phyloP scores from a whole-genome alignment of 2,113 vertebrate species.

The Trochalopteron elliotii region DNA sequence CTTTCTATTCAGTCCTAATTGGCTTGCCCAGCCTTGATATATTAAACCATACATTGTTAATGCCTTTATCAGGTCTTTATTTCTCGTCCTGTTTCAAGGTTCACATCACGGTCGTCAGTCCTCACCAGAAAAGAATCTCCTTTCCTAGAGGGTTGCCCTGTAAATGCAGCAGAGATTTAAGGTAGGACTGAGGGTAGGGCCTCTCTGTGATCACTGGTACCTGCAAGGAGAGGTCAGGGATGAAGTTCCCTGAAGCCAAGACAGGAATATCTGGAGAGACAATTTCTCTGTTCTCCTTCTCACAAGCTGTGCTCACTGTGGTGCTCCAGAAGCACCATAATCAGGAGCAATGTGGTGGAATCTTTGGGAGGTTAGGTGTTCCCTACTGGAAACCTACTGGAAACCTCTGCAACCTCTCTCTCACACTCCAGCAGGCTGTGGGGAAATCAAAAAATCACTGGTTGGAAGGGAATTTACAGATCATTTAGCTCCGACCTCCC shows the following conservation, averaged over 20 bases:
- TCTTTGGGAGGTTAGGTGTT: neutral
- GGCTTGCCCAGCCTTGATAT: slow-evolving; percentile 25
- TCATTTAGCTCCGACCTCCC: neutral
- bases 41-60: slow-evolving; percentile 52
- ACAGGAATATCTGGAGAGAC: neutral
- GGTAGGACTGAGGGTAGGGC: neutral
- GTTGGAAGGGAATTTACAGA: neutral
- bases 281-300: neutral
- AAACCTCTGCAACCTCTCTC: neutral
- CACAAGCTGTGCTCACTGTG: neutral
- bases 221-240: neutral
- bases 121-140: neutral
- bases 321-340: neutral
- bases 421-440: neutral
- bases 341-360: accelerated
- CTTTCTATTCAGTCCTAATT: slow-evolving; percentile 54
- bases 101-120: neutral
- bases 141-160: neutral
- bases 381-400: neutral
- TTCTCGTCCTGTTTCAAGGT: slow-evolving; percentile 32
- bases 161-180: neutral
- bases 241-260: neutral
- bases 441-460: neutral
- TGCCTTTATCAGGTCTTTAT: slow-evolving; percentile 38
- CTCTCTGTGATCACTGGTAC: neutral